These are phyloP conservation scores for Copsychus sechellarum DNA, from an alignment of 2,113 vertebrate species.

Conservation along the genomic window DNA sequence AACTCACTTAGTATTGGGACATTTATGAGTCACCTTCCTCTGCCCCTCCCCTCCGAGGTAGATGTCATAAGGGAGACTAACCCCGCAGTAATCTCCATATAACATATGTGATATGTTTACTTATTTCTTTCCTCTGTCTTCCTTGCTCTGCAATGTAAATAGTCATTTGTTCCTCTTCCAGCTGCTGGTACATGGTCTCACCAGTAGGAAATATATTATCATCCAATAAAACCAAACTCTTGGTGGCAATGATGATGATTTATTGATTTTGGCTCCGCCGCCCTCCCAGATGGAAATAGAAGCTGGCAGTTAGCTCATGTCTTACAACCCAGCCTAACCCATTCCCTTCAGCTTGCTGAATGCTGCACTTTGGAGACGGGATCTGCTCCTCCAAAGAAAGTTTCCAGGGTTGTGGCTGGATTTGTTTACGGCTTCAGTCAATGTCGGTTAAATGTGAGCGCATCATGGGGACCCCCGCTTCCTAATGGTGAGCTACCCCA, in stretches of 20 bases:
- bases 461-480: constrained; percentile 8
- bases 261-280: constrained; percentile 56
- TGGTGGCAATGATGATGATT: constrained; percentile 63
- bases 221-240: constrained; percentile 67
- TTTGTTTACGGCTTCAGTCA: not conserved
- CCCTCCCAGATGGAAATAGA: constrained; percentile 60
- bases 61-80: constrained; percentile 45
- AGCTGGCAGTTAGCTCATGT: constrained; percentile 66
- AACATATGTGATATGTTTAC: constrained; percentile 60
- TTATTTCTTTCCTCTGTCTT: constrained; percentile 61
- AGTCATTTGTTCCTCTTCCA: constrained; percentile 65
- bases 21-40: constrained; percentile 63
- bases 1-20: constrained; percentile 36
- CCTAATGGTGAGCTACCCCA: not conserved
- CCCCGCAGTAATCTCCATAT: not conserved
- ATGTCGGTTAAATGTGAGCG: not conserved
- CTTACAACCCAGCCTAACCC: constrained; percentile 61
- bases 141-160: constrained; percentile 46
- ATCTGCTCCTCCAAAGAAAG: constrained; percentile 34
- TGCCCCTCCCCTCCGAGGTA: constrained; percentile 34
- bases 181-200: constrained; percentile 63
- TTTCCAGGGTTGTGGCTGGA: constrained; percentile 56
- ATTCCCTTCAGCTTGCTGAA: constrained; percentile 10
- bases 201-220: constrained; percentile 69
- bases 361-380: not conserved